A percentile compares a stretch with the other conserved stretches of the same genome.
Conservation (phyloP, 2,113 vertebrate genomes). For the Orcinus orca region DNA sequence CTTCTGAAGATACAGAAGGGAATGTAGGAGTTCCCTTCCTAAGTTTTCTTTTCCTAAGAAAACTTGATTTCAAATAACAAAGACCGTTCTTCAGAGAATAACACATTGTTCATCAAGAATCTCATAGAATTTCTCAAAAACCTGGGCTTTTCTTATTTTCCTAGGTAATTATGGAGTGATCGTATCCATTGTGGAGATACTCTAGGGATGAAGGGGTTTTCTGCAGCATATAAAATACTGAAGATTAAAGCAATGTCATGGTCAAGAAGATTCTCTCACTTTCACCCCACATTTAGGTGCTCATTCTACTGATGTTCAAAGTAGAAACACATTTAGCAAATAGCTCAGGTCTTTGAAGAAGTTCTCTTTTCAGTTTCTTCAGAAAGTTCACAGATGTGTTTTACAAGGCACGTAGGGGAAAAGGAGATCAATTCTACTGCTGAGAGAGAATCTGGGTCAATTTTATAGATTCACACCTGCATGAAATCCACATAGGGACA, state of each 20-base stretch:
- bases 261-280: background rate
- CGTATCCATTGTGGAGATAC: background rate
- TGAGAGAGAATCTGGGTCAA: constrained; percentile 63
- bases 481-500: constrained; percentile 1
- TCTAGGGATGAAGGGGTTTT: background rate
- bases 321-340: constrained; percentile 7
- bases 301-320: constrained; percentile 10
- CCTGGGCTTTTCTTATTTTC: background rate
- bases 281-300: background rate
- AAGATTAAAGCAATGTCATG: constrained; percentile 8
- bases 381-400: constrained; percentile 12
- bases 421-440: constrained; percentile 50
- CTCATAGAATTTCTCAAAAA: background rate
- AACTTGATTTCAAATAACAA: background rate
- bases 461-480: constrained; percentile 63
- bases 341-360: constrained; percentile 23
- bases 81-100: background rate
- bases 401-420: background rate
- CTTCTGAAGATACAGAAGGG: background rate
- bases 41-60: background rate
- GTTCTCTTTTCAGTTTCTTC: constrained; percentile 43
- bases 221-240: background rate
- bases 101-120: background rate
- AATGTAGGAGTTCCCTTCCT: background rate
- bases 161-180: background rate